A percentile compares a stretch with the other conserved stretches of the same genome.
phyloP scores from a whole-genome alignment of 2,888 invertebrate genomes.

The Drosophila niveifrons region DNA sequence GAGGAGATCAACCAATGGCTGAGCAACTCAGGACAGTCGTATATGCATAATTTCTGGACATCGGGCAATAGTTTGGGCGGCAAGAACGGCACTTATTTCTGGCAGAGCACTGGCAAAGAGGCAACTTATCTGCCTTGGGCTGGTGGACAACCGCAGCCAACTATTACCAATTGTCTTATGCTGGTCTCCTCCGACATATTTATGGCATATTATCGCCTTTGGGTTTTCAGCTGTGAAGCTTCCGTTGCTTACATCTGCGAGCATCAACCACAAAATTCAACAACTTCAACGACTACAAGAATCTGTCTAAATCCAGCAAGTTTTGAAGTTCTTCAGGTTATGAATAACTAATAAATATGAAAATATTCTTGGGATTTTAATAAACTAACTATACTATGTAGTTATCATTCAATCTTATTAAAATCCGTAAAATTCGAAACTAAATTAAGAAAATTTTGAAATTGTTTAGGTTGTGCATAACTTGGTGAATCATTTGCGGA shows the following conservation, averaged over 20 bases:
- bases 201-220: not conserved
- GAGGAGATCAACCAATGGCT: conserved; percentile 43
- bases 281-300: not conserved
- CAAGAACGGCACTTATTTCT: conserved; percentile 40
- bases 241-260: not conserved
- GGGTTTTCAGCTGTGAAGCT: not conserved
- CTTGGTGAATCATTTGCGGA: no score
- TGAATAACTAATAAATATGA: not conserved
- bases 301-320: not conserved
- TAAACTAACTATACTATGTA: no score
- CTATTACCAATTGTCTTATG: conserved; percentile 23
- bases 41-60: conserved; percentile 52
- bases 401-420: no score
- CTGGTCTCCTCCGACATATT: not conserved
- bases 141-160: conserved; percentile 29
- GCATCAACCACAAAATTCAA: not conserved
- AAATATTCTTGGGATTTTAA: no score
- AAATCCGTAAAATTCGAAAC: no score
- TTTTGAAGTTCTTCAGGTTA: not conserved
- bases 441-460: no score
- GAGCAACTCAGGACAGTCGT: not conserved
- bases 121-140: conserved; percentile 52
- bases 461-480: no score
- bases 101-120: conserved; percentile 56
- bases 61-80: conserved; percentile 60